phyloP scores from a whole-genome alignment of 2,113 vertebrate genomes.

The Lichenostomus cassidix region DNA sequence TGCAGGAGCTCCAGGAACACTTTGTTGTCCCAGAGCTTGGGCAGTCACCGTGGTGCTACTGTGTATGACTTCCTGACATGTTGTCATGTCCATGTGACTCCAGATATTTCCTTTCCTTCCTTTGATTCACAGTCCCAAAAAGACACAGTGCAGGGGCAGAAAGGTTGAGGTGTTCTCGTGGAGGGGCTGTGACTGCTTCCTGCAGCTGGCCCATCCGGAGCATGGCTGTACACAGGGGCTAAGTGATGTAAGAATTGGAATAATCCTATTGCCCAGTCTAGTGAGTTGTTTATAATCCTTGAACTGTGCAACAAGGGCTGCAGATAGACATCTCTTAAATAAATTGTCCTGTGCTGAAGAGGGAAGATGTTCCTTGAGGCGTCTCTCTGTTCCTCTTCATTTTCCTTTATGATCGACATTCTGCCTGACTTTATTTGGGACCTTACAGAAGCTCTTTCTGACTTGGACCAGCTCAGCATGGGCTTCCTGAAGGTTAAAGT shows the following conservation, averaged over 20 bases:
- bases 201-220: neutral
- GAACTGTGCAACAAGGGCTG: neutral
- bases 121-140: neutral
- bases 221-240: neutral
- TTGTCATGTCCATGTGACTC: neutral
- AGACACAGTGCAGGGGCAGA: neutral
- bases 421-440: neutral
- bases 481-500: neutral
- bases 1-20: neutral
- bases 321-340: neutral
- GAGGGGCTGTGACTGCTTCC: neutral
- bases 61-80: neutral
- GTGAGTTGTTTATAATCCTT: neutral
- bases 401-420: neutral
- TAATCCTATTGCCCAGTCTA: neutral
- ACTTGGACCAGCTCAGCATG: neutral
- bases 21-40: neutral
- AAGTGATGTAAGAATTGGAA: neutral
- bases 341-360: neutral
- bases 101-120: neutral
- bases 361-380: neutral
- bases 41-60: neutral
- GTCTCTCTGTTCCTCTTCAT: neutral
- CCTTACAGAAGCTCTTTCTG: neutral
- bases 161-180: neutral